Conservation (phyloP, 2,797 vertebrate species). For the Pseudomugil tenellus region DNA sequence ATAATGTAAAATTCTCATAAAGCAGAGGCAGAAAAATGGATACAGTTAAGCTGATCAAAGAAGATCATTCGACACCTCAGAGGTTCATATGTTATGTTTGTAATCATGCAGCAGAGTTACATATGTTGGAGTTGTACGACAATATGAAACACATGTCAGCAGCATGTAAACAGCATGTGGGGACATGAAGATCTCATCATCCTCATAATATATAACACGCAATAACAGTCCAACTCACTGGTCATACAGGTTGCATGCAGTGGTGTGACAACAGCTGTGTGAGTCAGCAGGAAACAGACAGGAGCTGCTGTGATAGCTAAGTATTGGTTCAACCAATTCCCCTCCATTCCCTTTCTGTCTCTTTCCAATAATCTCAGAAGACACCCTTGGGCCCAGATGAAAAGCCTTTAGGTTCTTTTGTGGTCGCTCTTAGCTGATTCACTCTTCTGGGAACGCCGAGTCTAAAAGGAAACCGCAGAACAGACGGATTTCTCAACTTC, state of each 20-base stretch:
- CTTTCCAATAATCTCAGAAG: slow-evolving; percentile 39
- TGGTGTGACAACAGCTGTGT: slow-evolving; percentile 59
- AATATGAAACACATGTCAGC: slow-evolving; percentile 49
- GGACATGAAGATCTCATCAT: slow-evolving; percentile 14
- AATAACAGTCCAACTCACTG: slow-evolving; percentile 38
- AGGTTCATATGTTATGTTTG: slow-evolving; percentile 23
- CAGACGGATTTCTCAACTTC: slow-evolving; percentile 47
- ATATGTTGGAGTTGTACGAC: slow-evolving; percentile 26
- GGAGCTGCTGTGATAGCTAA: slow-evolving; percentile 15
- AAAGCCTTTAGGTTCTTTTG: slow-evolving; percentile 69
- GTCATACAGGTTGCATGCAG: slow-evolving; percentile 41
- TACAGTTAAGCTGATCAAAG: slow-evolving; percentile 11
- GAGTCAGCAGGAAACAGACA: slow-evolving; percentile 55
- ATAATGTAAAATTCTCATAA: background rate
- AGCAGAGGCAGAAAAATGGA: background rate
- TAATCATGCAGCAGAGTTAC: slow-evolving; percentile 26
- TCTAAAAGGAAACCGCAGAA: slow-evolving; percentile 55
- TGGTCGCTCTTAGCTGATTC: slow-evolving; percentile 76
- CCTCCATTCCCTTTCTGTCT: background rate
- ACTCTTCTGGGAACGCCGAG: slow-evolving; percentile 73
- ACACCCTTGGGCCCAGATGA: slow-evolving; percentile 61
- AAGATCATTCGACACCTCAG: slow-evolving; percentile 13
- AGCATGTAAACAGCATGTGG: slow-evolving; percentile 38
- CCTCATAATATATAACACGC: slow-evolving; percentile 42
- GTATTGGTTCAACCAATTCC: background rate